A percentile compares a stretch with the other conserved stretches of the same genome.
These are phyloP conservation scores for Sebastes cheni DNA, from an alignment of 2,797 vertebrate species.

Conservation along the genomic window DNA sequence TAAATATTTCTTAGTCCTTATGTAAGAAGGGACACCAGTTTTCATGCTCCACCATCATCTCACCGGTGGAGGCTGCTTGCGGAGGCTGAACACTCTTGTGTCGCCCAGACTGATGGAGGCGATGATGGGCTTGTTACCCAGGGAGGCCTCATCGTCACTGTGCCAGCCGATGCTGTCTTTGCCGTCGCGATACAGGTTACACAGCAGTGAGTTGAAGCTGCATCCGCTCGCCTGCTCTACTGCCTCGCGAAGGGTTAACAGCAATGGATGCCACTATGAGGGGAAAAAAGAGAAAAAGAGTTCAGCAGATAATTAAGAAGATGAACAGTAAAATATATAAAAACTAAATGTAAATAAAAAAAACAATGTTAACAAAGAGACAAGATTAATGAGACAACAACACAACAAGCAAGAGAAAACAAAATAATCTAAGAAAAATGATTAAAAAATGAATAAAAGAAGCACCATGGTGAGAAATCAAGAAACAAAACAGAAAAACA, in stretches of 20 bases:
- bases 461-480: neutral
- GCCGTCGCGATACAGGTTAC: conserved; percentile 92
- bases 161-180: conserved; percentile 97
- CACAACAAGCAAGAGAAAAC: neutral
- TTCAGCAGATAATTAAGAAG: neutral
- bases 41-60: conserved; percentile 60
- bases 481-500: neutral
- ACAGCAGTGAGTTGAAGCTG: conserved; percentile 93
- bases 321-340: accelerated
- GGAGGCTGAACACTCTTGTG: conserved; percentile 90
- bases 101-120: conserved; percentile 94
- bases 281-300: no score
- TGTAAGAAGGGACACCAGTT: neutral
- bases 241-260: conserved; percentile 79
- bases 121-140: conserved; percentile 87
- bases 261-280: conserved; percentile 89
- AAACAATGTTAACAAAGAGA: neutral
- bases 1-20: neutral
- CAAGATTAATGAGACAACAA: neutral
- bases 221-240: conserved; percentile 79
- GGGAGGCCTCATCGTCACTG: conserved; percentile 88
- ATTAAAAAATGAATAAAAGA: accelerated
- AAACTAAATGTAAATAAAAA: neutral
- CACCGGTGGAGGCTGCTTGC: conserved; percentile 90
- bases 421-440: neutral